Conservation (phyloP, 1,140 invertebrate genomes). For the Globodera rostochiensis region DNA sequence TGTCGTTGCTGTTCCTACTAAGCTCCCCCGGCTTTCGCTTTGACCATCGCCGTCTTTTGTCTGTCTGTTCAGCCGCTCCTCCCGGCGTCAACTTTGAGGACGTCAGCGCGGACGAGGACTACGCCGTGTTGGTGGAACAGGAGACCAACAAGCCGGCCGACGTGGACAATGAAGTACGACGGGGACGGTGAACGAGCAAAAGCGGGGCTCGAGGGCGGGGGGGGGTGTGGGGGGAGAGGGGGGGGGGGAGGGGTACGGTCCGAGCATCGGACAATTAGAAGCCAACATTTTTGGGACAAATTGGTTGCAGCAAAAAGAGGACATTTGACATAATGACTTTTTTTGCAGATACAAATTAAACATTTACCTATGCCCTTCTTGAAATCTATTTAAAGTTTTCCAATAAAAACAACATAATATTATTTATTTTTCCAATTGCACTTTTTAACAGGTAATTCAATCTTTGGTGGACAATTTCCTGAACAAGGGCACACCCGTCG, state of each 20-base stretch:
- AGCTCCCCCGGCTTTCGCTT: neutral
- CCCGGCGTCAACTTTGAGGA: slow-evolving; percentile 17
- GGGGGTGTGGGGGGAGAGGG: too few relatives aligned
- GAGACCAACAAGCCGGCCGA: slow-evolving; percentile 42
- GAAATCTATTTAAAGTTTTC: too few relatives aligned
- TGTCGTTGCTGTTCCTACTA: neutral
- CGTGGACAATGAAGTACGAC: slow-evolving; percentile 53
- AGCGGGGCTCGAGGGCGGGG: neutral
- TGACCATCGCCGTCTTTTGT: neutral
- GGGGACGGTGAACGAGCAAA: neutral
- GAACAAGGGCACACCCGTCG: slow-evolving; percentile 51
- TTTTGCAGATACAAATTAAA: too few relatives aligned
- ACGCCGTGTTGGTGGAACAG: slow-evolving; percentile 19
- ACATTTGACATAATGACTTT: too few relatives aligned
- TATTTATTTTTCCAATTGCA: neutral
- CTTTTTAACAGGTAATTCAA: slow-evolving; percentile 39
- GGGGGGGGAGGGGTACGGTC: neutral
- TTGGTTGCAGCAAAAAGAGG: too few relatives aligned
- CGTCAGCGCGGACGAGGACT: slow-evolving; percentile 26
- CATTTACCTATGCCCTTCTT: too few relatives aligned
- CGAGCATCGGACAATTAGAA: neutral
- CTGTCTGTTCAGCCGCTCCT: neutral
- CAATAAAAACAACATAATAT: too few relatives aligned
- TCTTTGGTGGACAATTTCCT: slow-evolving; percentile 53
- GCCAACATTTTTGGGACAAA: too few relatives aligned